Evolutionary conservation across 2,888 invertebrate species (phyloP), one percentile per base, ranked within the genome.

Genomic region (Lysandra coridon): DNA sequence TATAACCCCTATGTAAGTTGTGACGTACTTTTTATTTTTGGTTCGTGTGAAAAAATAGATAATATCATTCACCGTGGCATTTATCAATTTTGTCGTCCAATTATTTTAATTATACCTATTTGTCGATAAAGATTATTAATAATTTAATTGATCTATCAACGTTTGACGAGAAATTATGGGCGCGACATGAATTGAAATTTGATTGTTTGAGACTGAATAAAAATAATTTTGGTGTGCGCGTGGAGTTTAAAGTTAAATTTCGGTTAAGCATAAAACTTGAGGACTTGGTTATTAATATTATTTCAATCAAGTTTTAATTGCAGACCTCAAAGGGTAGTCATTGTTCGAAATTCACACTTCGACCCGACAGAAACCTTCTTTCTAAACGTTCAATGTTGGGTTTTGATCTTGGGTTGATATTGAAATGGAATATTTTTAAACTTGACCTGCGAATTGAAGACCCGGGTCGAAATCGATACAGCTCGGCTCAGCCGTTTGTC

Each of bases 391-490:
- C 33, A 69, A 33, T 69, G 23, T 62, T n/a, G 7, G 23, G 30
- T 10, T 10, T 64, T 12, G 64, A 30, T 64, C 30, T 64, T 12
- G 30, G 30, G 30, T 64, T 64, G 23, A 7, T 62, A 64, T 64
- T 64, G 23, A 69, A 69, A 69, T 69, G 4, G 23, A 69, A 69
- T 12, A 69, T 23, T 53, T 76, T 53, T 33, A 57, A 76, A 33
- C 53, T 44, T 57, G 53, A 76, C 6, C 57, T 53, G 17, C 53
- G 57, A 33, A 53, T 53, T 57, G 33, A 76, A 76, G 53, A 76
- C 1, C 33, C 57, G 14, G 76, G 76, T 69, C 74, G 44, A 23
- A 76, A 76, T 76, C 76, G 53, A 76, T 76, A 76, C 76, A 76
- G 76, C 57, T 33, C 49, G 23, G 30, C 74, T 74, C 73, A 23